Conservation (phyloP, 2,888 invertebrate species). For the Melieria crassipennis region DNA sequence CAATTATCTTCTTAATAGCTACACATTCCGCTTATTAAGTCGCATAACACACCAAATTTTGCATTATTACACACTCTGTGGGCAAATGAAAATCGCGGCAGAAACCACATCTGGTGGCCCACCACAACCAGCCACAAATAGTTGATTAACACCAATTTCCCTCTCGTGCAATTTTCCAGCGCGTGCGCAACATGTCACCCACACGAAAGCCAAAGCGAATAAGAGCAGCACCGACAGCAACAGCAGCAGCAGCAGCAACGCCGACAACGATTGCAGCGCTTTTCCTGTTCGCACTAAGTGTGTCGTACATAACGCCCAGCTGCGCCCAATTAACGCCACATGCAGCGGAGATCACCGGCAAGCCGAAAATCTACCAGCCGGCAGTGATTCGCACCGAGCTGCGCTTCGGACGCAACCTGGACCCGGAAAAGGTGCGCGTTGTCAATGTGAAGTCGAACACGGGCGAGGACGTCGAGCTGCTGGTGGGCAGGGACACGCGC, state of each 20-base stretch:
- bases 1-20: no score
- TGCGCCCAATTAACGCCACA: slow-evolving; percentile 28
- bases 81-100: no score
- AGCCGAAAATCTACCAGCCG: slow-evolving; percentile 59
- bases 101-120: no score
- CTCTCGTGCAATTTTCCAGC: slow-evolving; percentile 44
- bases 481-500: slow-evolving; percentile 59
- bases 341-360: slow-evolving; percentile 12
- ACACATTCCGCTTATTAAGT: no score
- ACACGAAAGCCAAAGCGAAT: slow-evolving; percentile 10
- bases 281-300: slow-evolving; percentile 26
- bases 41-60: not conserved
- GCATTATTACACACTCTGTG: not conserved
- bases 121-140: not conserved
- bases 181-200: slow-evolving; percentile 36
- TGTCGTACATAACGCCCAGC: slow-evolving; percentile 33
- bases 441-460: slow-evolving; percentile 79
- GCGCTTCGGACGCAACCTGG: slow-evolving; percentile 79
- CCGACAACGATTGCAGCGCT: slow-evolving; percentile 13
- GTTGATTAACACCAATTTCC: slow-evolving; percentile 40
- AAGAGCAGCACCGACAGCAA: slow-evolving; percentile 43
- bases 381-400: slow-evolving; percentile 78
- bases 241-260: slow-evolving; percentile 14
- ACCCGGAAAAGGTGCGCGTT: slow-evolving; percentile 80
- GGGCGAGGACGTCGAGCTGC: slow-evolving; percentile 78